Percentiles rank a stretch among this genome's conserved stretches.
These are phyloP conservation scores for Lymantria monacha DNA, from an alignment of 2,888 invertebrate genomes.

Conservation along the genomic window DNA sequence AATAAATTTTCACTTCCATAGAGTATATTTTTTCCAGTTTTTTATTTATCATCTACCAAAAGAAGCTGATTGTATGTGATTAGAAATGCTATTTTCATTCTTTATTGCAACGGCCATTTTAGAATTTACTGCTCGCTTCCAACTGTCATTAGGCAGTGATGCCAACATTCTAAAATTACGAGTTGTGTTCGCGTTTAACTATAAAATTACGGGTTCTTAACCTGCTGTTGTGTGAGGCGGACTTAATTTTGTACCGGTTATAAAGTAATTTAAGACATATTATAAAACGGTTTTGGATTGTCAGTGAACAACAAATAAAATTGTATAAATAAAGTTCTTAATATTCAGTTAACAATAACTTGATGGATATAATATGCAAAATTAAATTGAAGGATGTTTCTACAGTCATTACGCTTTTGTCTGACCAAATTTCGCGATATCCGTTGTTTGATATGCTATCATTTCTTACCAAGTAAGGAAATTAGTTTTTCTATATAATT, in stretches of 20 bases:
- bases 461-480: too few species aligned
- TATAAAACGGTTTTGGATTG: constrained; percentile 34
- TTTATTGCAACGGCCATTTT: constrained; percentile 68
- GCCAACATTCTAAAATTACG: constrained; percentile 76
- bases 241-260: constrained; percentile 61
- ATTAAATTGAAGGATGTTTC: too few species aligned
- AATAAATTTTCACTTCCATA: too few species aligned
- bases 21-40: too few species aligned
- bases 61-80: constrained; percentile 64
- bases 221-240: constrained; percentile 47
- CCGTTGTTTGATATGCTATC: too few species aligned
- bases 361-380: too few species aligned
- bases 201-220: constrained; percentile 70
- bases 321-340: constrained; percentile 5
- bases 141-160: constrained; percentile 76
- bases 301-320: constrained; percentile 24
- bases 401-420: too few species aligned
- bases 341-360: not conserved
- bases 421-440: too few species aligned
- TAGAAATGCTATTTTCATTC: constrained; percentile 71
- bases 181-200: constrained; percentile 68
- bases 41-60: constrained; percentile 21
- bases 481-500: too few species aligned
- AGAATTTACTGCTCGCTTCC: constrained; percentile 61
- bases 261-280: constrained; percentile 56